Evolutionary conservation across 2,888 invertebrate species (phyloP), one percentile per base, ranked within the genome.

Genomic region (Sphecodes monilicornis): DNA sequence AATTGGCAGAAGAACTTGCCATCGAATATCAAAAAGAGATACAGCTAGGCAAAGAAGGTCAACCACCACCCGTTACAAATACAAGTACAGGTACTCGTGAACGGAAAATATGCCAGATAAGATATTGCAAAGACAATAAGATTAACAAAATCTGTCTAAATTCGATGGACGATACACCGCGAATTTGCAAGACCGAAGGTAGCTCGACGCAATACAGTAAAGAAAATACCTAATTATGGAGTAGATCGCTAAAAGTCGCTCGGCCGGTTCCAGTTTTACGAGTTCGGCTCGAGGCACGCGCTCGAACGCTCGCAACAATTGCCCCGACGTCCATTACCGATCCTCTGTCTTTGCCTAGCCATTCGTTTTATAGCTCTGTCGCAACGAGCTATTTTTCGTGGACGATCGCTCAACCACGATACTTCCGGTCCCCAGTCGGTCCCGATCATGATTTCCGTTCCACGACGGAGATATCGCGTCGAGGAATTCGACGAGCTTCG

Each of bases 391-490:
- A 57, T 41, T 86, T 78, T 70, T 72, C 76, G 57, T 66, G 39
- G 46, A 8, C 71, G 64, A 66, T 50, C 46, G 46, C 54, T 80
- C 50, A 18, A 57, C 69, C 8, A n/a, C 43, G 29, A 26, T 29
- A 26, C 77, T 32, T 29, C 39, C 60, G 60, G 66, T 54, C 6
- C 60, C 71, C 78, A 73, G 66, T 74, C 60, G 70, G 68, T 73
- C 50, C 16, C 64, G 64, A 70, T 79, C 79, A 68, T 81, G 79
- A 85, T 78, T 87, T 81, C 79, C 72, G 82, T 57, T 75, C 70
- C 43, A 5, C 64, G 57, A 83, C 50, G 69, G 71, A 77, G 83
- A 85, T 78, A 76, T 87, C 78, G 70, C 85, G 73, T 43, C 68
- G 66, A 39, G 72, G 70, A 87, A 81, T 87, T 78, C 73, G 70